Evolutionary conservation across 2,113 vertebrate genomes (phyloP).

Genomic region (Arvicanthis niloticus): DNA sequence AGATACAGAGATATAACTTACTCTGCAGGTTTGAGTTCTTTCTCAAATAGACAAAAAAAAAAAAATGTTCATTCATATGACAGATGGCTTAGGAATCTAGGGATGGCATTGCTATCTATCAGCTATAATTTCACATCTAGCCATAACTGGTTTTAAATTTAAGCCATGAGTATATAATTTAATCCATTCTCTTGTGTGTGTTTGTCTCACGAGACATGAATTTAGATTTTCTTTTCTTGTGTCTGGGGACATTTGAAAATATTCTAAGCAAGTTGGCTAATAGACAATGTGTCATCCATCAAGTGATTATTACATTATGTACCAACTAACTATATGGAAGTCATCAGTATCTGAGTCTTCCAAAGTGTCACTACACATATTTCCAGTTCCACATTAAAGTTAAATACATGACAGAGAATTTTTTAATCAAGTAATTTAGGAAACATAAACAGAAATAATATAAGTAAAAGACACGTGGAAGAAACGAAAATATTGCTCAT

Average conservation of each 20-base stretch:
- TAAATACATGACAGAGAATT: not conserved
- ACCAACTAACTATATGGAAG: not conserved
- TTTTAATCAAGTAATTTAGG: constrained; percentile 24
- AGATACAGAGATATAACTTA: not conserved
- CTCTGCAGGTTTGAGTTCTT: constrained; percentile 18
- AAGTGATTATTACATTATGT: constrained; percentile 28
- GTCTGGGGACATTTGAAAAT: constrained; percentile 22
- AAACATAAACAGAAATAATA: not conserved
- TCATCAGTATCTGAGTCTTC: not conserved
- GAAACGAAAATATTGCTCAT: not conserved
- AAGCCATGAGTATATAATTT: constrained; percentile 10
- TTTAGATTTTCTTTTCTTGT: constrained; percentile 12
- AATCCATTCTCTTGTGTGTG: not conserved
- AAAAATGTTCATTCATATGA: constrained; percentile 33
- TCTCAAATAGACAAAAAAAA: constrained; percentile 47
- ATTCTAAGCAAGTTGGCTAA: not conserved
- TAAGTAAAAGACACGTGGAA: not conserved
- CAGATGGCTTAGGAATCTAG: constrained; percentile 22
- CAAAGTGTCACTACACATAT: not conserved
- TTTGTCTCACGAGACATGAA: not conserved
- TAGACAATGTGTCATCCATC: not conserved
- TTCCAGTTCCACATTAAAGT: not conserved
- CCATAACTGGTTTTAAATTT: constrained; percentile 52
- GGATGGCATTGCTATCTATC: not conserved
- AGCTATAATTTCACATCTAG: constrained; percentile 1